A percentile compares a stretch with the other conserved stretches of the same genome.
Conservation (phyloP, 2,797 vertebrate species). For the Fistularia tabacaria region DNA sequence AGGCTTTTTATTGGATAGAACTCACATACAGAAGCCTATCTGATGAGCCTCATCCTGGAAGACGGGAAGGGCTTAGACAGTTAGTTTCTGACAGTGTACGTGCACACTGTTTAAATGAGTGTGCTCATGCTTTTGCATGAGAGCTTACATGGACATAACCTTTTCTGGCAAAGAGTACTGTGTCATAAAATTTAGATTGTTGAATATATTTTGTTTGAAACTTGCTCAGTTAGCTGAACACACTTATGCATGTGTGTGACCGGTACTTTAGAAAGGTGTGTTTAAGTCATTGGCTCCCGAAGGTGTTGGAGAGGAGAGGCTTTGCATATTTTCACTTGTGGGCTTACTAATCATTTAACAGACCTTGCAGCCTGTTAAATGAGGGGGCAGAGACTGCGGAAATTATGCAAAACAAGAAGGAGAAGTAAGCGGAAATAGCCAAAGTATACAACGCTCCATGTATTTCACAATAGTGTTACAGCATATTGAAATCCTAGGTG, state of each 20-base stretch:
- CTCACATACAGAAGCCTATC: conserved; percentile 41
- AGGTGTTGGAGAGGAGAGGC: conserved; percentile 63
- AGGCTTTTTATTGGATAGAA: conserved; percentile 49
- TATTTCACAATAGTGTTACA: conserved; percentile 8
- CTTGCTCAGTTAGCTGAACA: neutral
- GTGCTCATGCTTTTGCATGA: conserved; percentile 7
- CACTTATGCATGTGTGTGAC: conserved; percentile 19
- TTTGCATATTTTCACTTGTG: conserved; percentile 68
- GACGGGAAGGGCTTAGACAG: conserved; percentile 30
- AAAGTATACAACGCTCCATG: neutral
- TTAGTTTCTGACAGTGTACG: conserved; percentile 24
- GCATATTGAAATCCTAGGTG: conserved; percentile 10
- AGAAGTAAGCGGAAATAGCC: neutral
- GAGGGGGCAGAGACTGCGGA: conserved; percentile 28
- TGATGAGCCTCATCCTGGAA: conserved; percentile 42
- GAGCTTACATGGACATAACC: conserved; percentile 6
- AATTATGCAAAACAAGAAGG: conserved; percentile 6
- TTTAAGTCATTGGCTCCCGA: conserved; percentile 59
- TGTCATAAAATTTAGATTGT: conserved; percentile 18
- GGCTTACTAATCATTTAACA: conserved; percentile 67
- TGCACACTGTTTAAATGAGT: conserved; percentile 27
- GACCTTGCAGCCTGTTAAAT: conserved; percentile 45
- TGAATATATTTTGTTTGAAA: conserved; percentile 7
- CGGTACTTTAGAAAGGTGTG: conserved; percentile 51
- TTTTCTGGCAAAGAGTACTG: conserved; percentile 5